Evolutionary conservation across 2,797 vertebrate species (phyloP), one percentile per base, ranked within the genome.

Genomic region (Rhyacichthys aspro): DNA sequence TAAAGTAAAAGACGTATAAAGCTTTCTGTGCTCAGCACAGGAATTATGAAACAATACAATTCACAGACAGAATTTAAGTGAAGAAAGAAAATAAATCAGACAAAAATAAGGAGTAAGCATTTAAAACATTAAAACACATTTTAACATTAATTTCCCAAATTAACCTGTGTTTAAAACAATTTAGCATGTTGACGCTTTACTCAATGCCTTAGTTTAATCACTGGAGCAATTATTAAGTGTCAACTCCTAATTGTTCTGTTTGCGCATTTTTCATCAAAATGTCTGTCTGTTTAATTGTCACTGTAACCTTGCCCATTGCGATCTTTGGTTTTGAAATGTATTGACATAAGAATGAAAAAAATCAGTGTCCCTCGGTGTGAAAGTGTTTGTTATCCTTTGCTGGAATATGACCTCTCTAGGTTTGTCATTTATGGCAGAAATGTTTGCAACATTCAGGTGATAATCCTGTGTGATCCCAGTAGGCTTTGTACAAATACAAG

Each of bases 401-500:
- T 4, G 28, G 17, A 61, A 38, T 36, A 43, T 47, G 48, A 43
- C 43, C 63, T 63, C 11, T 49, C 58, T 67, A 82, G 68, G 56
- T 79, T 68, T 68, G 78, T 77, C 67, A 55, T 85, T 78, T 82
- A 75, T 78, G 55, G 54, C 46, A 41, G 43, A 82, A 72, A 59
- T 70, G 43, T 74, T 78, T 80, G 63, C 68, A 59, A 74, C 71
- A 74, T n/a, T 74, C 59, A 68, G 67, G 37, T 58, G 5, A 62
- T 80, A 81, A 75, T 74, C 45, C 67, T 79, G 76, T 85, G 79
- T 49, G 56, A 47, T 84, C 76, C 88, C 72, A 74, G 63, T 53
- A 39, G 49, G 69, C 28, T 72, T 76, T 72, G 48, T 61, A 56
- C 65, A 69, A 39, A 65, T 38, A 52, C 55, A 63, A 63, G 56